Base-by-base conservation (phyloP, 37 sponge, comb jelly and placozoan species). In the Halichondria panicea region DNA sequence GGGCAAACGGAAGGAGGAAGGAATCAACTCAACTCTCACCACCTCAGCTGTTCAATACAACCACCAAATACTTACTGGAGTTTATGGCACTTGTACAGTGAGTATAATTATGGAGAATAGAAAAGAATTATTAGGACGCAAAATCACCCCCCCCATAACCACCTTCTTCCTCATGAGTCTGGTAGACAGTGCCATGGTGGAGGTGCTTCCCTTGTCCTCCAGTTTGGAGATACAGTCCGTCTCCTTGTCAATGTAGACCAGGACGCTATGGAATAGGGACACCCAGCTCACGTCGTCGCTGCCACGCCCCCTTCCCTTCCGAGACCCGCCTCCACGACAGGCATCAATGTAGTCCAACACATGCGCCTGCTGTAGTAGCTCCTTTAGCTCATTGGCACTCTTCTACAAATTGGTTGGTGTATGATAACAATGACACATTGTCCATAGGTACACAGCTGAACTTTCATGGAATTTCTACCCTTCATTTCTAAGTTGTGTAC, bases 161-260 rank as follows among this genome's bases (percentile, higher is more conserved):
- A 82, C 82, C 56, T 82, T 82, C 64, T 82, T 82, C 74, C 40
- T 82, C 39, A 41, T 82, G 7, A 38, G 24, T 24, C 77, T 76
- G 34, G 13, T 76, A n/a, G 77, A 30, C 25, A 40, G n/a, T n/a
- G 77, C 66, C 0, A 52, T 18, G 53, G 55, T 46, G 27, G 61
- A 33, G 28, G 35, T 15, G 1, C 72, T 18, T 4, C 64, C 70
- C 52, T 82, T 82, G 35, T 73, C 82, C 54, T 82, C 82, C 55
- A 73, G 15, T 57, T 72, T 82, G 32, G 4, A 22, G 22, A 82
- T 72, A 2, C 37, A 66, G 0, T 82, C 74, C 3, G 27, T 57
- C 43, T 82, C 82, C 42, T 55, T 73, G 28, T 13, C n/a, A 4
- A 82, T 48, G 57, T 73, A 72, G 3, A 8, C 43, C 3, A 54